Base-by-base conservation (phyloP, 1,140 invertebrate species). In the Drosophila takahashii region DNA sequence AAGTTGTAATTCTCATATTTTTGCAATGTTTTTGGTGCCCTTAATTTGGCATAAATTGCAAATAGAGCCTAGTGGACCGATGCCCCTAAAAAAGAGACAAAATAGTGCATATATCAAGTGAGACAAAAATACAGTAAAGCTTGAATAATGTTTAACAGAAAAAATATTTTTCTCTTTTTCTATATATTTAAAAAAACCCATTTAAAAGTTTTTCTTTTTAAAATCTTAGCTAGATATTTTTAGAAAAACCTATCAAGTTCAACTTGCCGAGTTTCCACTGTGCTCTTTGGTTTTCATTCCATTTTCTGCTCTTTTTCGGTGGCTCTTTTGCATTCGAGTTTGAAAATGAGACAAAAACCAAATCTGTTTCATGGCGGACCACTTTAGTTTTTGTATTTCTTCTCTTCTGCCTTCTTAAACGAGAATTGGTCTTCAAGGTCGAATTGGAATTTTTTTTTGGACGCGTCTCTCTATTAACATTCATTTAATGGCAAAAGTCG, bases 351-450 rank as follows among this genome's bases (percentile, higher is more conserved):
- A 56, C 18, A 39, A 47, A 69, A 70, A 50, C 34, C 51, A 70
- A 71, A 71, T 71, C 51, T 57, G 67, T 71, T 71, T 71, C 67
- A 71, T 71, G 67, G 67, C 67, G 39, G 67, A 57, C 67, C 64
- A 67, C 67, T 70, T 71, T 47, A 7, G 50, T 39, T 53, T 11
- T 26, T 52, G 13, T 41, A n/a, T 51, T 42, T 52, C 13, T 34
- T 22, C 11, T 45, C 15, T 34, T 18, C 9, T 27, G 47, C 66
- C 66, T 70, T 70, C 66, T 69, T 56, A 66, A 71, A 56, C 67
- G 42, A 71, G 67, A 71, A 71, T 71, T 70, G 67, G 51, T 36
- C 67, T 39, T 57, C 67, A 71, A 70, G 67, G 67, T 34, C 65
- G 64, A 36, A 48, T 70, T 70, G 50, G 26, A 39, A 34, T 45